A percentile compares a stretch with the other conserved stretches of the same genome.
These are phyloP conservation scores for Rotaria sp. DNA, from an alignment of 2,888 invertebrate species.

Conservation along the genomic window DNA sequence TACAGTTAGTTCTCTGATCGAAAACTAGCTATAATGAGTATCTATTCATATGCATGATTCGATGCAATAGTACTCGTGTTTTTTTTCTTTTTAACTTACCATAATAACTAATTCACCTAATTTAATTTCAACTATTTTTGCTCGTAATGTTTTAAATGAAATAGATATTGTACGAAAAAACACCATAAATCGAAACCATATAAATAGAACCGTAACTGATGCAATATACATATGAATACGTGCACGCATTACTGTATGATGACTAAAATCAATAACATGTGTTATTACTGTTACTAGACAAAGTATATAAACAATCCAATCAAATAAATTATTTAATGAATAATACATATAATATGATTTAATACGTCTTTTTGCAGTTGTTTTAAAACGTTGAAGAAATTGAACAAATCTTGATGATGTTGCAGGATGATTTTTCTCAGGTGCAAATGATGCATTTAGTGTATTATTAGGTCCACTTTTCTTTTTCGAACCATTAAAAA, in stretches of 20 bases:
- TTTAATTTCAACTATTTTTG: slow-evolving; percentile 18
- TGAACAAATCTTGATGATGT: neutral
- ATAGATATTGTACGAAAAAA: neutral
- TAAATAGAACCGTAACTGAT: neutral
- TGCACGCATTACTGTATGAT: neutral
- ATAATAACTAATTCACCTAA: slow-evolving; percentile 25
- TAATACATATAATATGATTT: slow-evolving; percentile 5
- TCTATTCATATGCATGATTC: too few relatives aligned
- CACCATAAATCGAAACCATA: slow-evolving; percentile 27
- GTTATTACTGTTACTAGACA: neutral
- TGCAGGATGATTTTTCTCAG: neutral
- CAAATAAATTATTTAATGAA: slow-evolving; percentile 15
- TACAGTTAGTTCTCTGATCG: too few relatives aligned
- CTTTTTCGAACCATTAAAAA: neutral
- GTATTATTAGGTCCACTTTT: neutral
- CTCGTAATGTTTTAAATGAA: neutral
- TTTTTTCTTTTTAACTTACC: neutral
- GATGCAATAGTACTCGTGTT: too few relatives aligned
- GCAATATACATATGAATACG: slow-evolving; percentile 15
- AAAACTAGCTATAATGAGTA: too few relatives aligned
- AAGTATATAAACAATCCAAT: neutral
- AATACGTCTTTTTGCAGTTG: neutral
- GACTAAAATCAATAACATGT: neutral
- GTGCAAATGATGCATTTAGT: neutral
- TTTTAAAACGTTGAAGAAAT: neutral